Percentiles rank a stretch among this genome's conserved stretches.
Evolutionary conservation across 2,888 invertebrate genomes (phyloP).

Genomic region (Drosophila fulvimacula): DNA sequence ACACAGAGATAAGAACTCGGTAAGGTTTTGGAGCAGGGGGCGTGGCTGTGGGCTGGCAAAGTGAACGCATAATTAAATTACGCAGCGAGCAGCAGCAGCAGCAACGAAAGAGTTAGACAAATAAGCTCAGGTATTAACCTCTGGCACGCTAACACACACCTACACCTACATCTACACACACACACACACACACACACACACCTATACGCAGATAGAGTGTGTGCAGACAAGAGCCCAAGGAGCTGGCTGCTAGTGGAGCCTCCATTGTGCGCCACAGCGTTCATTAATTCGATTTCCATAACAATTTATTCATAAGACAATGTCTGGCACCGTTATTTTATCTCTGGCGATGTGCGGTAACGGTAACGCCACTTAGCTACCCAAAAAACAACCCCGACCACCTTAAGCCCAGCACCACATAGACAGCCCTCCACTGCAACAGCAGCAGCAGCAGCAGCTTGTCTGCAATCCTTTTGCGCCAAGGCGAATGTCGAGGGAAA

Average conservation of each 20-base stretch:
- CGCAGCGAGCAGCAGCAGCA: conserved; percentile 61
- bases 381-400: conserved; percentile 26
- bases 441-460: conserved; percentile 18
- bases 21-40: conserved; percentile 8
- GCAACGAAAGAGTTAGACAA: conserved; percentile 85
- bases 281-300: conserved; percentile 86
- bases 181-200: conserved; percentile 31
- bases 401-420: not conserved
- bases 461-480: conserved; percentile 78
- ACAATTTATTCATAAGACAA: conserved; percentile 86
- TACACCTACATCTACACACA: too few species aligned
- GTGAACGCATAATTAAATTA: conserved; percentile 85
- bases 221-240: conserved; percentile 35
- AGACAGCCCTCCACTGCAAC: not conserved
- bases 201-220: conserved; percentile 14
- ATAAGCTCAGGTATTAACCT: conserved; percentile 85
- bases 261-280: conserved; percentile 82
- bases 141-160: conserved; percentile 72
- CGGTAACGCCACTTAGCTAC: conserved; percentile 82
- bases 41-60: conserved; percentile 70
- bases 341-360: conserved; percentile 83
- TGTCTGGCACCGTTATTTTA: conserved; percentile 85
- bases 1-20: conserved; percentile 70
- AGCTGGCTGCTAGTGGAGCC: conserved; percentile 44
- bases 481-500: conserved; percentile 50